Base-by-base conservation (phyloP, 1,140 invertebrate species). In the Adoxophyes honmai region DNA sequence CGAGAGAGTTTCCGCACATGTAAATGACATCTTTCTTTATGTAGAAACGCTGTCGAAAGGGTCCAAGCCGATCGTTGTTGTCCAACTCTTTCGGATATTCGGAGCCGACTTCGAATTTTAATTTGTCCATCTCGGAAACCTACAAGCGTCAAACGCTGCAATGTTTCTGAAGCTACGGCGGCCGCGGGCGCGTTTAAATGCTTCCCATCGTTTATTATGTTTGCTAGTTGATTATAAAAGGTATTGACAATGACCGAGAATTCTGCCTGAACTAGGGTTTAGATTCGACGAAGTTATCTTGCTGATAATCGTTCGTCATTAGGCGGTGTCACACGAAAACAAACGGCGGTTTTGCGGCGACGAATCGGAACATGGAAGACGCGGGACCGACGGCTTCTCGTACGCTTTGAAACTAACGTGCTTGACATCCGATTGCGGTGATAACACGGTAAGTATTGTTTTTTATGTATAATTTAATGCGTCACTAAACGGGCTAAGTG, bases 1-100 rank as follows among this genome's bases (percentile, higher is more conserved):
- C 85, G 16, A 86, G 54, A 0, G 83, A 84, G 48, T 88, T 86
- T 0, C 85, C 85, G 34, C 80, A 85, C 70, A 88, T 71, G 60
- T 86, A 88, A 21, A 84, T 82, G 10, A 33, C 57, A 13, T 64
- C 70, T 55, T 79, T 63, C 36, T 71, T 71, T 14, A 80, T 9
- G 48, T 73, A 75, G 57, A 86, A 86, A 55, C 75, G 64, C 4
- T 73, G 60, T 42, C 73, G 62, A 34, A 80, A 78, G 53, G 72
- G 64, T 2, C 73, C 70, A 3, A 86, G 59, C 7, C 53, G 52
- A 52, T 88, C 85, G n/a, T 77, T 77, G 37, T 70, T 76, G 59
- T 88, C 85, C 28, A 85, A 28, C 18, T 66, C 57, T 39, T 64
- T 71, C 0, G 80, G 52, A 28, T 68, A 85, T 4, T 75, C 71